A percentile compares a stretch with the other conserved stretches of the same genome.
Conservation (phyloP, 2,888 invertebrate species). For the Tineola bisselliella region DNA sequence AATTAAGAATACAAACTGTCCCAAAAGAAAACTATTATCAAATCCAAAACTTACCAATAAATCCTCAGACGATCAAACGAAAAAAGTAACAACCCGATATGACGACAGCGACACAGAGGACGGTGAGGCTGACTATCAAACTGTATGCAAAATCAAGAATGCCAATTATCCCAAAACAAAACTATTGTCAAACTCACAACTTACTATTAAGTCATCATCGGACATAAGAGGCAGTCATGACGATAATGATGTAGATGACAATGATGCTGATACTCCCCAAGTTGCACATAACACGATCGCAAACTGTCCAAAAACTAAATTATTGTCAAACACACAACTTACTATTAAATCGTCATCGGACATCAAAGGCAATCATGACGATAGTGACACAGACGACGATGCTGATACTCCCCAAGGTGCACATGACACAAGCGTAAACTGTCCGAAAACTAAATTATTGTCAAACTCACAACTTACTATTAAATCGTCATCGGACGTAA, state of each 20-base stretch:
- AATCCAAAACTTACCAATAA: not conserved
- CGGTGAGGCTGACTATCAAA: too few species aligned
- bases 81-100: too few species aligned
- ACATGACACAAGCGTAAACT: not conserved
- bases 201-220: not conserved
- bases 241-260: not conserved
- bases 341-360: not conserved
- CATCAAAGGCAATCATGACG: not conserved
- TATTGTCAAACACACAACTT: not conserved
- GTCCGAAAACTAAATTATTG: not conserved
- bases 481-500: constrained; percentile 15
- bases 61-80: too few species aligned
- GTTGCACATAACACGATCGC: not conserved
- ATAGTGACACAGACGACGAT: not conserved
- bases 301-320: not conserved
- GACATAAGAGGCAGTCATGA: not conserved
- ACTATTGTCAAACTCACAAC: not conserved
- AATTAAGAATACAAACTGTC: not conserved
- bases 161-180: not conserved
- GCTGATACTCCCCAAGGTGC: not conserved
- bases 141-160: too few species aligned
- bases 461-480: constrained; percentile 16
- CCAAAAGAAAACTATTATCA: not conserved
- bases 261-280: not conserved
- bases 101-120: too few species aligned